Base-by-base conservation (phyloP, 2,797 vertebrate genomes). In the Etheostoma perlongum region DNA sequence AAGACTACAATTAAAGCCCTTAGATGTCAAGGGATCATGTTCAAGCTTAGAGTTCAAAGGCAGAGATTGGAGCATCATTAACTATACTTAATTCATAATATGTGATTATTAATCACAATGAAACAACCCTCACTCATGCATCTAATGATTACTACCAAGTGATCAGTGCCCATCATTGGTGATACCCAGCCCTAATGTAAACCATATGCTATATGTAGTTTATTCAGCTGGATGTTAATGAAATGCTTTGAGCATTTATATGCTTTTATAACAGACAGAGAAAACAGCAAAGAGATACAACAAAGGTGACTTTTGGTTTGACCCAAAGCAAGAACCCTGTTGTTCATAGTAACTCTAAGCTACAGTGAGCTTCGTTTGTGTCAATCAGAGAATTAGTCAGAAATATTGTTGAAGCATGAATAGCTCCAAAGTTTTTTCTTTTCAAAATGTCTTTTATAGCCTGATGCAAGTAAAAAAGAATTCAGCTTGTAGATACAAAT, bases 1-100 rank as follows among this genome's bases (percentile, higher is more conserved):
- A 85, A 89, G 81, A 81, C 75, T 48, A 64, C 83, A 89, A 90
- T 90, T 87, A 90, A 80, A 83, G 70, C 72, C 62, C 23, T 80
- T 33, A 69, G 69, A 81, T 74, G 70, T 76, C 80, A 77, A 53
- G 82, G 74, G 78, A 88, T 76, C 61, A 67, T 73, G 82, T 81
- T 87, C 73, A 84, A 86, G 74, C 72, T 79, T 67, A 68, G 74
- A 80, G 89, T 89, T 88, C 85, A 90, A 75, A 78, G 60, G 55
- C 69, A 87, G 78, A 74, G 61, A 73, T 15, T 52, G 63, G 36
- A 23, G 58, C 79, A 58, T 87, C 82, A 84, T 88, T 87, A 87
- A 79, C 71, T 42, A 63, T 69, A 72, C 72, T 84, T 83, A 76
- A 85, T 83, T 89, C 48, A 84, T 85, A 84, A 88, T 87, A 63